Conservation (phyloP, 2,113 vertebrate genomes). For the Phainopepla nitens region DNA sequence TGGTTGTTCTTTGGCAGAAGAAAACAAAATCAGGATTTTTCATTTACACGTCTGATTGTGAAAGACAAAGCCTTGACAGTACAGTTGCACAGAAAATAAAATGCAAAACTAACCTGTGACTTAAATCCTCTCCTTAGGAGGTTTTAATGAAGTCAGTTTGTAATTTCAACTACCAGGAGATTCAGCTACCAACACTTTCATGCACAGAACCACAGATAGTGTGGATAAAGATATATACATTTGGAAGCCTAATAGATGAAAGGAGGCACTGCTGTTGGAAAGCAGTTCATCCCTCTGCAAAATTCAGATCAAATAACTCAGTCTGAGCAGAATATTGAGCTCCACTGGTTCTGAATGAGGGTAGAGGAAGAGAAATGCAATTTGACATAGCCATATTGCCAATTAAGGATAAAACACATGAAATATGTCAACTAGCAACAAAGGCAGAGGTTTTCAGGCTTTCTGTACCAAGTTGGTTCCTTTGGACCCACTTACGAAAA, state of each 20-base stretch:
- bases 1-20: background rate
- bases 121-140: background rate
- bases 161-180: background rate
- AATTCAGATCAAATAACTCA: slow-evolving; percentile 48
- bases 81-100: background rate
- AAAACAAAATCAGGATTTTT: background rate
- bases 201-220: background rate
- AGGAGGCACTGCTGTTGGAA: background rate
- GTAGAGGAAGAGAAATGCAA: slow-evolving; percentile 10
- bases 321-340: slow-evolving; percentile 14
- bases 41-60: background rate
- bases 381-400: slow-evolving; percentile 28
- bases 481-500: slow-evolving; percentile 36
- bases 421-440: slow-evolving; percentile 33
- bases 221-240: background rate
- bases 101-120: background rate
- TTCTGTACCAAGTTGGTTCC: slow-evolving; percentile 20
- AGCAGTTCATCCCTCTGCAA: slow-evolving; percentile 45
- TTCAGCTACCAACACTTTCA: background rate
- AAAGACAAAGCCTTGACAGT: background rate
- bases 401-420: slow-evolving; percentile 52
- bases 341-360: slow-evolving; percentile 7
- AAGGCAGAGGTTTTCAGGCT: background rate
- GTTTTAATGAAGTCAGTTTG: background rate
- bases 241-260: slow-evolving; percentile 1